A percentile compares a stretch with the other conserved stretches of the same genome.
Evolutionary conservation across 2,113 vertebrate species (phyloP).

Genomic region (Lagopus leucura): DNA sequence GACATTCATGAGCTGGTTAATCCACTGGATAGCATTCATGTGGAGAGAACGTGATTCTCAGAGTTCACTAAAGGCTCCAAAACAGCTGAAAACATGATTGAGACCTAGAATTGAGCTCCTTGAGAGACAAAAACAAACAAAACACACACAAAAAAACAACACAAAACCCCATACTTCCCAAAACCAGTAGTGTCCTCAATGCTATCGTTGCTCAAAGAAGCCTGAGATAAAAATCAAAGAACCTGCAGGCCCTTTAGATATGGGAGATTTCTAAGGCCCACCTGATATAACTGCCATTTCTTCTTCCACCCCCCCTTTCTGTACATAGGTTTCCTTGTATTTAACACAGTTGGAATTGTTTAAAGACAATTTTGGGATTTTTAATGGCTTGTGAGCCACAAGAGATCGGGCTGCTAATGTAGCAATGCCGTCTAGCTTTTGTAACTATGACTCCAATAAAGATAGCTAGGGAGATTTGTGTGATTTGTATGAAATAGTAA

Average conservation of each 20-base stretch:
- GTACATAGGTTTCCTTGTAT: background rate
- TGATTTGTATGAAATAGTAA: background rate
- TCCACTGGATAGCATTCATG: background rate
- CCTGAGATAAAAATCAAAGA: background rate
- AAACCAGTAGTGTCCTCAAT: background rate
- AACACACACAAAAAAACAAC: background rate
- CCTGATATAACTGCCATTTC: background rate
- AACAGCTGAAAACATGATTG: background rate
- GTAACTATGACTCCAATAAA: background rate
- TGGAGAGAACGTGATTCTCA: background rate
- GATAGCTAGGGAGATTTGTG: background rate
- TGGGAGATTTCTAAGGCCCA: background rate
- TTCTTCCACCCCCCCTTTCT: background rate
- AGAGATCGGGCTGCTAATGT: background rate
- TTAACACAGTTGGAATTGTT: background rate
- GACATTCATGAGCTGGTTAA: background rate
- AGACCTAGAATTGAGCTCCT: background rate
- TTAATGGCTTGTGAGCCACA: background rate
- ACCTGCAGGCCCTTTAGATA: background rate
- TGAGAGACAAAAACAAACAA: background rate
- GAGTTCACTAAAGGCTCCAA: background rate
- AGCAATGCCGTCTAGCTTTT: background rate
- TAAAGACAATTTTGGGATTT: background rate
- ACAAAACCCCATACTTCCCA: background rate
- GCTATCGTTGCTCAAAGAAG: background rate